Evolutionary conservation across 1,140 invertebrate genomes (phyloP).

Genomic region (Tetragnatha versicolor): DNA sequence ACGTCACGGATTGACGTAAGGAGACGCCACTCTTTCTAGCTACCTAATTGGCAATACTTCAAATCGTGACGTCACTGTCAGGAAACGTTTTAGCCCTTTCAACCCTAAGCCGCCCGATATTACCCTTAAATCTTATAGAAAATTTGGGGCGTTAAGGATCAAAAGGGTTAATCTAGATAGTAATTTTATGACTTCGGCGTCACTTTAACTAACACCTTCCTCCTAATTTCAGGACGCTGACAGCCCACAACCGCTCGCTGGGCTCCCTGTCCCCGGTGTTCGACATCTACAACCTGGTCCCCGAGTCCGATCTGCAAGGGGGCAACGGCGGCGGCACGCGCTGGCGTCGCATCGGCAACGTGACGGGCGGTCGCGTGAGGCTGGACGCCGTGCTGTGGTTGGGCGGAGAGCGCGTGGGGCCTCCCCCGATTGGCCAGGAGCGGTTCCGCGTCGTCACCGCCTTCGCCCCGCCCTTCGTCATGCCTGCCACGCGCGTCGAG

Average conservation of each 20-base stretch:
- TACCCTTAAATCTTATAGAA: too few species aligned
- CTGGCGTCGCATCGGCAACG: conserved; percentile 80
- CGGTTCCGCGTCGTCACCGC: conserved; percentile 76
- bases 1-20: not conserved
- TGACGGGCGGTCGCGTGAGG: conserved; percentile 75
- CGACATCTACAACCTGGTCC: conserved; percentile 58
- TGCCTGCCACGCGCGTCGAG: conserved; percentile 71
- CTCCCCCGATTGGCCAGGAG: not conserved
- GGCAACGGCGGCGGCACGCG: conserved; percentile 54
- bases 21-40: not conserved
- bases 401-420: conserved; percentile 70
- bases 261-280: conserved; percentile 40
- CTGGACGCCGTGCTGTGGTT: conserved; percentile 88
- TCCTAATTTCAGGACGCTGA: not conserved
- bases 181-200: not conserved
- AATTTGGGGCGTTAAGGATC: too few species aligned
- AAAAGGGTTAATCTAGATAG: not conserved
- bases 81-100: too few species aligned
- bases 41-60: too few species aligned
- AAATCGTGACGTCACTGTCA: too few species aligned
- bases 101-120: too few species aligned
- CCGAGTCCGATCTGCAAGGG: not conserved
- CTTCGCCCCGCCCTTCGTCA: conserved; percentile 83
- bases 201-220: not conserved
- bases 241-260: not conserved